Percentiles rank a stretch among this genome's conserved stretches.
Conservation (phyloP, 2,888 invertebrate genomes). For the Azorinus chamasolen region DNA sequence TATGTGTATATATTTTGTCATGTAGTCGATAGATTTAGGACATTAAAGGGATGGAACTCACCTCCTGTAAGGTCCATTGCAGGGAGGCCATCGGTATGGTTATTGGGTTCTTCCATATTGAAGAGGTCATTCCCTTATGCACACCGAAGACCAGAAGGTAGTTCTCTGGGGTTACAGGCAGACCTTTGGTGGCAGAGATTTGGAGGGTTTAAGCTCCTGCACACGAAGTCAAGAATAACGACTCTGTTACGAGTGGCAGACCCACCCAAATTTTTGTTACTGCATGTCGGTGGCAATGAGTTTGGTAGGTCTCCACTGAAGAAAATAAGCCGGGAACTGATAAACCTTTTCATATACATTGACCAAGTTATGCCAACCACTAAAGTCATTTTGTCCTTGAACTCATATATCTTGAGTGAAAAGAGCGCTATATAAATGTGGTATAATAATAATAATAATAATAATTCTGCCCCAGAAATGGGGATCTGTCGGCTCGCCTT, state of each 20-base stretch:
- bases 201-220: not conserved
- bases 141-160: not conserved
- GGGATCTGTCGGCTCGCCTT: not conserved
- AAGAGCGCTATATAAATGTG: too few relatives aligned
- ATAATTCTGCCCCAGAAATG: conserved; percentile 2
- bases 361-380: not conserved
- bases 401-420: too few relatives aligned
- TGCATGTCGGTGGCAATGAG: conserved; percentile 10
- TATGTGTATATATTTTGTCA: too few relatives aligned
- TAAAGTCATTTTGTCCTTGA: conserved; percentile 8
- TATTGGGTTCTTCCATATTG: conserved; percentile 1
- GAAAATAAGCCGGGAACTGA: not conserved
- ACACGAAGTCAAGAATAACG: not conserved
- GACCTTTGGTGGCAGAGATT: conserved; percentile 8
- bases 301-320: conserved; percentile 4
- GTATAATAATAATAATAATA: too few relatives aligned
- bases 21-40: too few relatives aligned
- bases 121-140: not conserved
- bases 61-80: not conserved
- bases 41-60: not conserved
- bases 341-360: not conserved
- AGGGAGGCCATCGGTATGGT: conserved; percentile 2
- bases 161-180: not conserved
- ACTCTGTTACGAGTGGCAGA: not conserved
- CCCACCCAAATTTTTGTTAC: not conserved